Evolutionary conservation across 2,797 vertebrate species (phyloP).

Genomic region (Enteromius afrohamiltoni): DNA sequence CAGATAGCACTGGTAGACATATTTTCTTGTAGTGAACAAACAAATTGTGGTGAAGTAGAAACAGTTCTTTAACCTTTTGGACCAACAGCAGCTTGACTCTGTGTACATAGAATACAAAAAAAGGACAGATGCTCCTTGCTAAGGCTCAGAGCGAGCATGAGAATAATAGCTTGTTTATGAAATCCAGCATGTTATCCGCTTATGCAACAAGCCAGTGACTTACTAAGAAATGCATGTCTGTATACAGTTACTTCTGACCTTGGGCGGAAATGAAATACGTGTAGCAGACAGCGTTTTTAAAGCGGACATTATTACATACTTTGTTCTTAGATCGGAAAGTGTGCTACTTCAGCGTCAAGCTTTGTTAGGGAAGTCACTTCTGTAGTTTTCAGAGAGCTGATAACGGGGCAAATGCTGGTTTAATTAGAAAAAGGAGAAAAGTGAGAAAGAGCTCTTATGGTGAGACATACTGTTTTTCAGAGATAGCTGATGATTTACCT

Average conservation of each 20-base stretch:
- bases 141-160: slow-evolving; percentile 22
- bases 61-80: slow-evolving; percentile 49
- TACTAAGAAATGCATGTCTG: slow-evolving; percentile 40
- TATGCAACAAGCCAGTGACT: slow-evolving; percentile 44
- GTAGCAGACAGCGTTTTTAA: background rate
- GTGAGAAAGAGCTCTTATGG: background rate
- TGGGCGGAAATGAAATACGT: slow-evolving; percentile 35
- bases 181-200: slow-evolving; percentile 35
- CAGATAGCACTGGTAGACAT: slow-evolving; percentile 33
- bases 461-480: background rate
- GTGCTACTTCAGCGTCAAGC: background rate
- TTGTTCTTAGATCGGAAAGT: slow-evolving; percentile 10
- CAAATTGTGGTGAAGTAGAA: slow-evolving; percentile 40
- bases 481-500: background rate
- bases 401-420: background rate
- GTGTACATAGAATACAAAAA: slow-evolving; percentile 21
- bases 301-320: slow-evolving; percentile 1
- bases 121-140: slow-evolving; percentile 31
- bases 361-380: slow-evolving; percentile 4
- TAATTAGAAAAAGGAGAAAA: background rate
- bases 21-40: slow-evolving; percentile 49
- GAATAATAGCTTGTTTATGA: slow-evolving; percentile 50
- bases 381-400: slow-evolving; percentile 19
- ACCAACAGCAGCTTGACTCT: slow-evolving; percentile 43
- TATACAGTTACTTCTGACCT: slow-evolving; percentile 43